Evolutionary conservation across 2,888 invertebrate species (phyloP), one percentile per base, ranked within the genome.

Genomic region (Oscheius sp.): DNA sequence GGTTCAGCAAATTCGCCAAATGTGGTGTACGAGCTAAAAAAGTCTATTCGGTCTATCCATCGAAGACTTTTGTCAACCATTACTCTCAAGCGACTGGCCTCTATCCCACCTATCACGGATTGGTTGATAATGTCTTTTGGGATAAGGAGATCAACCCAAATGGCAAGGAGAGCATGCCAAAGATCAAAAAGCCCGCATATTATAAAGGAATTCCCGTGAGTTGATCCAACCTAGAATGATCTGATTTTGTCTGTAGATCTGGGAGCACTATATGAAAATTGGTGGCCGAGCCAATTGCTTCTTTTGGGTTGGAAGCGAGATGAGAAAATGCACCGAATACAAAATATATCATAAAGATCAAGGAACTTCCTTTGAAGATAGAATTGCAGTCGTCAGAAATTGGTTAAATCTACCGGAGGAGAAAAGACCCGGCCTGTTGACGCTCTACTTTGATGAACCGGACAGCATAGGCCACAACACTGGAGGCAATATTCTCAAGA

Each of bases 401-500:
- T 82, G 82, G 82, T 50, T 82, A 17, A 65, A 72, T 23, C 46
- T 73, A 12, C 78, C 81, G 3, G 53, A 37, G n/a, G 68, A 65
- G 12, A 70, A 69, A 31, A 69, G 83, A 4, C 84, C 84, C 2
- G 74, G 77, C n/a, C 69, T 84, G 1, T 77, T 84, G 17, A 81
- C 79, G 46, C 80, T 82, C 17, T 84, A 84, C 66, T 72, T 83
- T 34, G 80, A 82, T 61, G 80, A 84, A 55, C 82, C 82, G 17
- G 84, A 84, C 69, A 68, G 58, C 27, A 74, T 78, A 15, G 83
- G 81, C 3, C 84, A 84, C 48, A 72, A 75, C 39, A 75, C 66
- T n/a, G 69, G 52, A 10, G 73, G 77, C 45, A 64, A 66, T 17
- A 67, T 78, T 29, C 67, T 71, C 15, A 12, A 20, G n/a, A 33